These are phyloP conservation scores for Cephalopholis sonnerati DNA, from an alignment of 2,113 vertebrate genomes.

Conservation along the genomic window DNA sequence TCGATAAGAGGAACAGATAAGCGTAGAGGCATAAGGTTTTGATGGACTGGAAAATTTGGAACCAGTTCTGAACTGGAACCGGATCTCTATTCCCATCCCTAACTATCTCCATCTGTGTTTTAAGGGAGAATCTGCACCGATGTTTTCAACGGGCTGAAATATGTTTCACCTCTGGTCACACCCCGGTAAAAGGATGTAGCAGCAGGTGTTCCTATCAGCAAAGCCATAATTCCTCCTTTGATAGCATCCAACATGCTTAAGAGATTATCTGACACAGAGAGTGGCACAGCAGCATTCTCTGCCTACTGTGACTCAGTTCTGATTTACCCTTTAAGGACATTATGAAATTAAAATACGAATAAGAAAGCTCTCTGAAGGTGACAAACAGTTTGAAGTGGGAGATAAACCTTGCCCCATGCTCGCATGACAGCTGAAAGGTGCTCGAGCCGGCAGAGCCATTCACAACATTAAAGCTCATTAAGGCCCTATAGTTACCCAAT, in stretches of 20 bases:
- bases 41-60: too few species aligned
- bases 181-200: neutral
- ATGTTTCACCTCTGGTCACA: neutral
- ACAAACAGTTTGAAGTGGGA: constrained; percentile 59
- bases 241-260: neutral
- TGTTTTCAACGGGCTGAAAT: neutral
- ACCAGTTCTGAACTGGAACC: too few species aligned
- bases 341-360: constrained; percentile 49
- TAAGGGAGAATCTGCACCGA: neutral
- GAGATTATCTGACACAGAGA: neutral
- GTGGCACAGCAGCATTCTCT: neutral
- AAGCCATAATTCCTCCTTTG: neutral
- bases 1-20: too few species aligned
- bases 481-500: constrained; percentile 49
- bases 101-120: neutral
- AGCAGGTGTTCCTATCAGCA: neutral
- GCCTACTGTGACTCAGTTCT: neutral
- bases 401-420: constrained; percentile 42
- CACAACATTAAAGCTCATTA: constrained; percentile 60
- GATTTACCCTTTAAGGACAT: constrained; percentile 33
- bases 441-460: constrained; percentile 40
- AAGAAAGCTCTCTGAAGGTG: constrained; percentile 46
- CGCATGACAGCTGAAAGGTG: constrained; percentile 43
- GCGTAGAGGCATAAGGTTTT: too few species aligned
- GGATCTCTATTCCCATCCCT: too few species aligned